These are phyloP conservation scores for Tragopan temminckii DNA, from an alignment of 2,797 vertebrate species.

Conservation along the genomic window DNA sequence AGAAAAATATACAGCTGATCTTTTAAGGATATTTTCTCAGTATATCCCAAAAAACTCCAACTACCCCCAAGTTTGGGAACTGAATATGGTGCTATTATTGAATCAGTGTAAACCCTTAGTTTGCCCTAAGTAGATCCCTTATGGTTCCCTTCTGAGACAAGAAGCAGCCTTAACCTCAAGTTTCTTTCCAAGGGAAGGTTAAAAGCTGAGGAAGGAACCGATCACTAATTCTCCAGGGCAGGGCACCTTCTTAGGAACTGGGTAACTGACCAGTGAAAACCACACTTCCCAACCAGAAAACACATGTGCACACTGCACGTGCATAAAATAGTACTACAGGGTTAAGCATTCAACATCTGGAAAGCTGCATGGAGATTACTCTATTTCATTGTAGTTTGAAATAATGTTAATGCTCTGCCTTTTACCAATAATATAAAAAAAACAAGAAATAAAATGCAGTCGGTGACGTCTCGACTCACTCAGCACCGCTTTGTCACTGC, in stretches of 20 bases:
- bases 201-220: background rate
- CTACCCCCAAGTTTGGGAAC: background rate
- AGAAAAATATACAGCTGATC: background rate
- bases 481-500: background rate
- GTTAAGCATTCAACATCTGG: background rate
- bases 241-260: background rate
- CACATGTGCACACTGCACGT: background rate
- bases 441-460: background rate
- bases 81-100: background rate
- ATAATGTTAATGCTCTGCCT: background rate
- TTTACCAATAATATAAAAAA: conserved; percentile 9
- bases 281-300: background rate
- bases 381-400: conserved; percentile 2
- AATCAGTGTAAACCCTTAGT: background rate
- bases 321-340: background rate
- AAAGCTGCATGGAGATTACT: background rate
- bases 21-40: background rate
- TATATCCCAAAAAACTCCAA: background rate
- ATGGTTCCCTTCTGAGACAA: background rate
- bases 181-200: background rate
- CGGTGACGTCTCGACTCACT: background rate
- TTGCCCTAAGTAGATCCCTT: accelerated
- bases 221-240: background rate
- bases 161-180: background rate
- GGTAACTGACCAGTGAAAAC: background rate